phyloP scores from a whole-genome alignment of 2,888 invertebrate species.

The Epinotia nisella region DNA sequence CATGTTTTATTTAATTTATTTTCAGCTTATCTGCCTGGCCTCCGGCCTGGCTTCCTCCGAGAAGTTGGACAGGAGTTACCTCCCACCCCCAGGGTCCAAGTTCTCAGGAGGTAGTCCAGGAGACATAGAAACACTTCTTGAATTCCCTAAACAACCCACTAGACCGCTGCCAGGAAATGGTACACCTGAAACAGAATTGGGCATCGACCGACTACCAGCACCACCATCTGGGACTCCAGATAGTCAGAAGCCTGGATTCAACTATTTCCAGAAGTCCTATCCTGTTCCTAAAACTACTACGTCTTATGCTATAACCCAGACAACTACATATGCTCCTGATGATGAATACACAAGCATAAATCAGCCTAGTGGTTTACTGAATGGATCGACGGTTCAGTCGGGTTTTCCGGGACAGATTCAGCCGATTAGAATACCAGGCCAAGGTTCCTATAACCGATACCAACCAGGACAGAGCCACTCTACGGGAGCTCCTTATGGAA shows the following conservation, averaged over 20 bases:
- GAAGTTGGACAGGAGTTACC: constrained; percentile 68
- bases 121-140: constrained; percentile 61
- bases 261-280: constrained; percentile 45
- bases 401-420: constrained; percentile 8
- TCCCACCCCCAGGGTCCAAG: constrained; percentile 71
- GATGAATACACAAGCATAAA: constrained; percentile 17
- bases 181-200: constrained; percentile 52
- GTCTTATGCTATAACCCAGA: constrained; percentile 62
- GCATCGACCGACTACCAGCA: constrained; percentile 42
- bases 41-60: constrained; percentile 61
- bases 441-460: constrained; percentile 22
- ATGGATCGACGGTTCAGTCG: constrained; percentile 17
- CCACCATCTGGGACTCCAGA: constrained; percentile 34
- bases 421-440: constrained; percentile 28
- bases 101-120: constrained; percentile 65
- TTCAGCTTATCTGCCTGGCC: constrained; percentile 65
- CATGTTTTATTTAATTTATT: constrained; percentile 39
- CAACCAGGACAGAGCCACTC: constrained; percentile 11
- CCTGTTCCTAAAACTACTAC: constrained; percentile 56
- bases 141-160: constrained; percentile 56
- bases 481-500: constrained; percentile 12
- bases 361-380: constrained; percentile 13
- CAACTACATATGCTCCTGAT: constrained; percentile 59
- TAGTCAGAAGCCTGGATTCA: constrained; percentile 39
- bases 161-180: constrained; percentile 45